Base-by-base conservation (phyloP, 2,113 vertebrate species). In the Austrofundulus limnaeus region DNA sequence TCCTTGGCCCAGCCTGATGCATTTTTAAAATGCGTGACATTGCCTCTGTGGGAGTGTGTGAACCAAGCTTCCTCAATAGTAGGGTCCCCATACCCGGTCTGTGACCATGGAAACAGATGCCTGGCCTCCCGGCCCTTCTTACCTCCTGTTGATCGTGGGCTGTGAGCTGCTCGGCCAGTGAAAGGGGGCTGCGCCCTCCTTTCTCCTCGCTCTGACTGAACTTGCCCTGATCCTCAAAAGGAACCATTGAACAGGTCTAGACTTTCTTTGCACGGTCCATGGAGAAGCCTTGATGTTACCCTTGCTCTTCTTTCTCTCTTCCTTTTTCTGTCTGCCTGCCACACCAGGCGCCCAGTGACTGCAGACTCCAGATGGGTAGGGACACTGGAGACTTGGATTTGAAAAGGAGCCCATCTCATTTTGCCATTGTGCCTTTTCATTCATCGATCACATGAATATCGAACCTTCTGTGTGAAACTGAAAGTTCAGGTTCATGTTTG, bases 91-190 rank as follows among this genome's bases (percentile, higher is more conserved):
- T 96, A 93, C 93, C 94, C 94, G 94, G 94, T 92, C 95, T 93
- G 96, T 98, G 94, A 96, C 96, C 97, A 98, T 97, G 96, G 96
- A 95, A 97, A 95, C 95, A 96, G 95, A 95, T 95, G 95, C 94
- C 89, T 93, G 89, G 92, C 94, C 93, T 90, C 94, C 92, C 92
- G 91, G 92, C 94, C 94, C 93, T 94, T 92, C 95, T 96, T 96
- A 98, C 96, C 97, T 98, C 96, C 95, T 93, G 93, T 95, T 94
- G 95, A 94, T 93, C 92, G 92, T 87, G 92, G 94, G 94, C 96
- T 94, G 93, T 93, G 89, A 87, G 87, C 87, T 78, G 87, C 86
- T 84, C 93, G 93, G 92, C 88, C 94, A 93, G 93, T 95, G 94
- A 97, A 94, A 94, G 92, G 93, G 91, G 92, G 94, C 92, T 91